Conservation (phyloP, 2,888 invertebrate genomes). For the Mesochorus sp. region DNA sequence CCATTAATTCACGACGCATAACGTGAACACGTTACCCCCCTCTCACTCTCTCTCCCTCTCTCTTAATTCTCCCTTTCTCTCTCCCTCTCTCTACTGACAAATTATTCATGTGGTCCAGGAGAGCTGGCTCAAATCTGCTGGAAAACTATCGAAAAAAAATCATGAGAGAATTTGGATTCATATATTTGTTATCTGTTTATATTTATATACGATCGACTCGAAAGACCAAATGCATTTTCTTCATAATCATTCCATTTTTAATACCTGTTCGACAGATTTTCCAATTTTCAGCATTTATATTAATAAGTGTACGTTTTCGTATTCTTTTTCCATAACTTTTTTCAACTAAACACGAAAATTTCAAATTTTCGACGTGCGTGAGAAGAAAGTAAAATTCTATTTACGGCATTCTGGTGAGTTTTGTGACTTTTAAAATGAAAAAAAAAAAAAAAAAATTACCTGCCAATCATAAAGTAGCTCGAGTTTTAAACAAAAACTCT, state of each 20-base stretch:
- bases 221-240: no score
- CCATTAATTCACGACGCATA: slow-evolving; percentile 73
- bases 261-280: neutral
- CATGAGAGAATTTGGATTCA: neutral
- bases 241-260: neutral
- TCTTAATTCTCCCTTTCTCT: slow-evolving; percentile 19
- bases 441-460: no score
- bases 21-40: slow-evolving; percentile 36
- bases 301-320: no score
- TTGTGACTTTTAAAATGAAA: no score
- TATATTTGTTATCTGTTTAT: neutral
- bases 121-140: neutral
- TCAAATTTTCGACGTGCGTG: neutral
- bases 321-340: neutral
- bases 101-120: neutral
- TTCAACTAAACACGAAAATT: neutral
- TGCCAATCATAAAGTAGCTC: neutral
- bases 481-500: no score
- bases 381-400: no score
- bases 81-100: slow-evolving; percentile 1
- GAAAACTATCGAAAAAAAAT: neutral
- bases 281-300: neutral
- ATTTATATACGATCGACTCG: neutral
- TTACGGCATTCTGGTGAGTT: no score
- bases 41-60: neutral